Base-by-base conservation (phyloP, 2,888 invertebrate species). In the Octonoba sinensis region DNA sequence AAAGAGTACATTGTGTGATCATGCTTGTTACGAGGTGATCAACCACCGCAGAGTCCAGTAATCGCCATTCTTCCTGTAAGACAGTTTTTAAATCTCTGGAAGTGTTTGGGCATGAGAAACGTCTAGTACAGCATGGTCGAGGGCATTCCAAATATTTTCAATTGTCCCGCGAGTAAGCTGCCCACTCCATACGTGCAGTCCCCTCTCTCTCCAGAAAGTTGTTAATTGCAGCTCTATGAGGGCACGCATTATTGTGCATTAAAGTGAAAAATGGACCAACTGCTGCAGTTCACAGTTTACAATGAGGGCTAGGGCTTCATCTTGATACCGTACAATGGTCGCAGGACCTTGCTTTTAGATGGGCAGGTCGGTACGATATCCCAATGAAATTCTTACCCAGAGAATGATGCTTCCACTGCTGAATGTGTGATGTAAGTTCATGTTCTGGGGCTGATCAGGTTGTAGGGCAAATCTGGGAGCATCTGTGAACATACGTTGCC, bases 1-100 rank as follows among this genome's bases (percentile, higher is more conserved):
- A 64, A 44, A 36, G 13, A 44, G 4, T 44, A 64, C 44, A 64
- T 36, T 46, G 2, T 44, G 22, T 59, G 59, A 24, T 59, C 11
- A 59, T 59, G 1, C 44, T 44, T 44, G 11, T 44, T 6, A 44
- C 44, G 3, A 27, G 62, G 27, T 62, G n/a, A 36, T 62, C 27
- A 24, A 62, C 64, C 64, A 12, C 44, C 18, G 64, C 64, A 44
- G 64, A 44, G 24, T 64, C 64, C n/a, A 64, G 18, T 44, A 44
- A 44, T 44, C 46, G 44, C 64, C 64, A 64, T 64, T 64, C 46
- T 44, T 64, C 64, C 11, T 64, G 64, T 36, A 44, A 18, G 20
- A 44, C 64, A 64, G 64, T 64, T 64, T 64, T 44, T 11, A 62
- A 62, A 27, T 62, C 62, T 62, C 12, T 62, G 62, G 12, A 11